Percentiles rank a stretch among this genome's conserved stretches.
These are phyloP conservation scores for Pteropus rufus DNA, from an alignment of 2,797 vertebrate species.

Conservation along the genomic window DNA sequence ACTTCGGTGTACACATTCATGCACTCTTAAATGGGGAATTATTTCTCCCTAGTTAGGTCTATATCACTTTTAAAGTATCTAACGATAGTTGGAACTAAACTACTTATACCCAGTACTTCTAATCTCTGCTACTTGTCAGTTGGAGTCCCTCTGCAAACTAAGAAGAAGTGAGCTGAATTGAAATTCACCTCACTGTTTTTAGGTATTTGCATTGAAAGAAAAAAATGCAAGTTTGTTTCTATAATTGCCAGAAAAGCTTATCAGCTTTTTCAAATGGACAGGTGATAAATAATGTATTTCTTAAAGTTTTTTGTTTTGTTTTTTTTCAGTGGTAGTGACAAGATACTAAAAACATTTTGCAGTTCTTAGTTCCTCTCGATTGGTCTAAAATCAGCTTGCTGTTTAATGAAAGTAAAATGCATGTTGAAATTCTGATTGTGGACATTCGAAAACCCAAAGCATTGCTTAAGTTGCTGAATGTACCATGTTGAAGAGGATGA, in stretches of 20 bases:
- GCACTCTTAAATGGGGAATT: neutral
- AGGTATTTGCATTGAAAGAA: conserved; percentile 16
- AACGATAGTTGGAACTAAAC: conserved; percentile 24
- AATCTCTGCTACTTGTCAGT: neutral
- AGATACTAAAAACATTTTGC: conserved; percentile 34
- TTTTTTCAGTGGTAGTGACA: conserved; percentile 50
- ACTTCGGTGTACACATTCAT: neutral
- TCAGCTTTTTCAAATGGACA: conserved; percentile 16
- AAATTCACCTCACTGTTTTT: conserved; percentile 44
- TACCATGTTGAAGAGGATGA: neutral
- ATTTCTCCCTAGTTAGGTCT: neutral
- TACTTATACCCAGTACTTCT: neutral
- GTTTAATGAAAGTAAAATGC: conserved; percentile 23
- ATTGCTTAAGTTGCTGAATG: neutral
- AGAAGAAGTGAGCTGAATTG: neutral
- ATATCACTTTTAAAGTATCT: neutral
- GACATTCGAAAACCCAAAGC: neutral
- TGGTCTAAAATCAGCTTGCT: neutral
- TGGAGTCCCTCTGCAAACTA: neutral
- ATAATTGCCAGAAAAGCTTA: conserved; percentile 24
- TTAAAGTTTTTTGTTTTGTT: neutral
- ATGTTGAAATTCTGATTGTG: conserved; percentile 27
- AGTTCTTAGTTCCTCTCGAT: neutral
- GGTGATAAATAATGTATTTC: neutral
- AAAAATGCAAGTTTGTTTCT: conserved; percentile 10